phyloP scores from a whole-genome alignment of 2,113 vertebrate genomes.

The Eulacestoma nigropectus region DNA sequence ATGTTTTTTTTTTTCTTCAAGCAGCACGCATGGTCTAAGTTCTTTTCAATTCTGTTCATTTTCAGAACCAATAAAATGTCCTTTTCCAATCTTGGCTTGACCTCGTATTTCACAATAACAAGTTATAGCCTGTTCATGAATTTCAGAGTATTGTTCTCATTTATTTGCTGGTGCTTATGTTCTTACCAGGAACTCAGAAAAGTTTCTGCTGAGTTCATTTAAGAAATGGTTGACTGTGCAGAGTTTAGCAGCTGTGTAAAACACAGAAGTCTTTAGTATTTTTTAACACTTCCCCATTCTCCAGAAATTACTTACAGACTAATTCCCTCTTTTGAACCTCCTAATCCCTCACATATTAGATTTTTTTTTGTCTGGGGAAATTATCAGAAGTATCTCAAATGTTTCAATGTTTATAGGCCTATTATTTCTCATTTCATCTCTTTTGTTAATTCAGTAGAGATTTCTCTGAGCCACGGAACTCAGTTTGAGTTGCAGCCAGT shows the following conservation, averaged over 20 bases:
- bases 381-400: background rate
- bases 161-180: background rate
- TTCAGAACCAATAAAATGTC: background rate
- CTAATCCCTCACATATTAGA: background rate
- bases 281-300: background rate
- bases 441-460: background rate
- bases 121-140: background rate
- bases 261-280: background rate
- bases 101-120: background rate
- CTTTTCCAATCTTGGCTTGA: background rate
- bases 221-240: background rate
- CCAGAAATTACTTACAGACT: background rate
- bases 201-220: background rate
- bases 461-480: background rate
- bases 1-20: background rate
- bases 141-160: background rate
- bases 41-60: background rate
- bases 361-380: background rate
- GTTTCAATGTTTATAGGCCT: background rate
- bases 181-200: background rate
- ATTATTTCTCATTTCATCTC: background rate
- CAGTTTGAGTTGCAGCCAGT: background rate
- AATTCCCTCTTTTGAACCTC: background rate
- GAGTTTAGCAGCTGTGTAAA: background rate
- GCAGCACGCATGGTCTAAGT: background rate